A percentile compares a stretch with the other conserved stretches of the same genome.
Conservation (phyloP, 37 sponge, comb jelly and placozoan genomes). For the Ianthella basta region DNA sequence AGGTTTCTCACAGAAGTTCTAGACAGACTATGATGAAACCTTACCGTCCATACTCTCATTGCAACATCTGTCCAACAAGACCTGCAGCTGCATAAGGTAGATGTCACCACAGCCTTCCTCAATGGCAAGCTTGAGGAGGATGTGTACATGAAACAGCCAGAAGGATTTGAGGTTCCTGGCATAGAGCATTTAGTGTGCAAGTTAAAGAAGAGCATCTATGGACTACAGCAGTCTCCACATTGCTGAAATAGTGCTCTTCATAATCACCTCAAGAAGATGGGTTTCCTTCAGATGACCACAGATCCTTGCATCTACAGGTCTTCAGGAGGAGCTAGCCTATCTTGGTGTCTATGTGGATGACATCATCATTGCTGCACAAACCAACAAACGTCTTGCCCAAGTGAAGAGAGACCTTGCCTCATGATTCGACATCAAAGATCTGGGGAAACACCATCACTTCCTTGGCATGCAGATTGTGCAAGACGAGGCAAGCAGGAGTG, state of each 20-base stretch:
- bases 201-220: constrained; percentile 46
- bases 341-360: constrained; percentile 68
- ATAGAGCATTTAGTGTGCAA: constrained; percentile 46
- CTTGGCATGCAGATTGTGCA: constrained; percentile 46
- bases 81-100: constrained; percentile 48
- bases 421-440: constrained; percentile 44
- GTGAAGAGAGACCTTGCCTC: constrained; percentile 24
- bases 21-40: constrained; percentile 57
- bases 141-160: constrained; percentile 62
- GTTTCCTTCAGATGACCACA: constrained; percentile 40
- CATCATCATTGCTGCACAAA: constrained; percentile 37
- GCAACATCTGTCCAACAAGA: constrained; percentile 34
- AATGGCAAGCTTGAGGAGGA: constrained; percentile 57
- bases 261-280: constrained; percentile 40
- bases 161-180: constrained; percentile 41
- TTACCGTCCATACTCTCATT: constrained; percentile 43
- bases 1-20: constrained; percentile 53
- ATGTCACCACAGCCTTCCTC: constrained; percentile 61
- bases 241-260: constrained; percentile 45
- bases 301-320: constrained; percentile 47
- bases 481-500: constrained; percentile 1
- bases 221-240: constrained; percentile 43
- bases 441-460: constrained; percentile 39
- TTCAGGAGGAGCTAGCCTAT: background rate
- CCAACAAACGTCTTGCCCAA: background rate